A percentile compares a stretch with the other conserved stretches of the same genome.
phyloP scores from a whole-genome alignment of 2,797 vertebrate species.

The Diceros bicornis region DNA sequence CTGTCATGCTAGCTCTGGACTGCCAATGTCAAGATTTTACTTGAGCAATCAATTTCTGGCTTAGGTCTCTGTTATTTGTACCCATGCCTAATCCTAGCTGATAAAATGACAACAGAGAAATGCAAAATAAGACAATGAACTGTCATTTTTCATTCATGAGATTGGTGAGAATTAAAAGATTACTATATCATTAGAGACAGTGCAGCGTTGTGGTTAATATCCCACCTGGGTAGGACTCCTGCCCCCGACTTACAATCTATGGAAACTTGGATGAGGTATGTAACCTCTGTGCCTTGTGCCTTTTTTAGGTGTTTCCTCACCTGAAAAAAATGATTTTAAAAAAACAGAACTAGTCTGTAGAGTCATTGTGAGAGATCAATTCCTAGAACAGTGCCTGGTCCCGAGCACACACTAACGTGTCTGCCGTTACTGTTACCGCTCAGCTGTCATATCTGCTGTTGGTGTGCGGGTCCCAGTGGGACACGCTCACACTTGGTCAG shows the following conservation, averaged over 20 bases:
- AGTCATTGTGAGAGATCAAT: neutral
- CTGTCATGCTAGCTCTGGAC: neutral
- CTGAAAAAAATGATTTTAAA: neutral
- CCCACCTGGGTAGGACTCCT: neutral
- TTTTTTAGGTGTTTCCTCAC: neutral
- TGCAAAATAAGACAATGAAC: neutral
- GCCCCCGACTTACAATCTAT: neutral
- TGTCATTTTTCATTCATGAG: neutral
- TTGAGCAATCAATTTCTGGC: neutral
- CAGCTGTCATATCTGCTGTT: neutral
- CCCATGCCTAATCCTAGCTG: neutral
- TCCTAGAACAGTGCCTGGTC: neutral
- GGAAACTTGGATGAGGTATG: neutral
- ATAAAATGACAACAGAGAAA: neutral
- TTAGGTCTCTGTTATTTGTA: neutral
- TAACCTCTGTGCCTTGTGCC: neutral
- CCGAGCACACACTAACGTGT: accelerated
- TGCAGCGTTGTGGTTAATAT: neutral
- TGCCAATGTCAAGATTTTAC: neutral
- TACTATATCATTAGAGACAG: neutral
- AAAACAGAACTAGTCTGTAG: neutral
- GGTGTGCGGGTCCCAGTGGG: neutral
- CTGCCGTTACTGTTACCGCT: neutral
- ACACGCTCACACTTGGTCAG: neutral
- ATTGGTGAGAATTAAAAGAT: neutral